A percentile compares a stretch with the other conserved stretches of the same genome.
Evolutionary conservation across 2,113 vertebrate genomes (phyloP).

Genomic region (Dromiciops gliroides): DNA sequence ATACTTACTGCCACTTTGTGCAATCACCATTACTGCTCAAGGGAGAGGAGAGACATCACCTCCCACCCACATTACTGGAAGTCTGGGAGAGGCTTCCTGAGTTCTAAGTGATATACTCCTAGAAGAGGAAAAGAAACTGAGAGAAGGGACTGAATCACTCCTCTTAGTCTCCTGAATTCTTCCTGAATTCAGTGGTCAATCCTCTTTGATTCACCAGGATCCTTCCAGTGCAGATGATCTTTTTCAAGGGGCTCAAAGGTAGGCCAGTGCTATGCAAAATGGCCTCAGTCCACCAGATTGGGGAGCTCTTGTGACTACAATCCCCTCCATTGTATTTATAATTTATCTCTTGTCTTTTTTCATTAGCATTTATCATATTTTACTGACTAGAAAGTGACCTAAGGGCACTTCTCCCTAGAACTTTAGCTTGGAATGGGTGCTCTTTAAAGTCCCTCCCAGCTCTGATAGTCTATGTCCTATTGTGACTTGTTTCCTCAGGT

Average conservation of each 20-base stretch:
- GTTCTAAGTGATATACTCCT: background rate
- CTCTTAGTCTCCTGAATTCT: background rate
- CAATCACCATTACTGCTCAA: background rate
- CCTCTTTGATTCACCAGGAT: background rate
- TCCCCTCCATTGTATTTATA: background rate
- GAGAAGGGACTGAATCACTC: background rate
- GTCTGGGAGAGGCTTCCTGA: background rate
- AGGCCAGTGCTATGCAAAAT: background rate
- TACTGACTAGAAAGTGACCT: too few relatives aligned
- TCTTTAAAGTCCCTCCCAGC: too few relatives aligned
- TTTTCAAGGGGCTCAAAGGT: background rate
- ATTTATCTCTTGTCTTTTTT: background rate
- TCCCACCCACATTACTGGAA: background rate
- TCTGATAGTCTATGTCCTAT: too few relatives aligned
- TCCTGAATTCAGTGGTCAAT: background rate
- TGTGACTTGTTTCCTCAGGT: too few relatives aligned
- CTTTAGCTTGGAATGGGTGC: too few relatives aligned
- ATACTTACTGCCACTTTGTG: background rate
- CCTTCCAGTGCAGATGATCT: background rate
- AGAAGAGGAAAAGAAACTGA: background rate
- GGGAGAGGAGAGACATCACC: background rate
- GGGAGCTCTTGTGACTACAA: background rate
- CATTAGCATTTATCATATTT: too few relatives aligned
- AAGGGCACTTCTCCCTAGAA: too few relatives aligned
- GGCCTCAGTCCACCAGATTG: background rate